phyloP scores from a whole-genome alignment of 2,113 vertebrate species.

The Aleadryas rufinucha region DNA sequence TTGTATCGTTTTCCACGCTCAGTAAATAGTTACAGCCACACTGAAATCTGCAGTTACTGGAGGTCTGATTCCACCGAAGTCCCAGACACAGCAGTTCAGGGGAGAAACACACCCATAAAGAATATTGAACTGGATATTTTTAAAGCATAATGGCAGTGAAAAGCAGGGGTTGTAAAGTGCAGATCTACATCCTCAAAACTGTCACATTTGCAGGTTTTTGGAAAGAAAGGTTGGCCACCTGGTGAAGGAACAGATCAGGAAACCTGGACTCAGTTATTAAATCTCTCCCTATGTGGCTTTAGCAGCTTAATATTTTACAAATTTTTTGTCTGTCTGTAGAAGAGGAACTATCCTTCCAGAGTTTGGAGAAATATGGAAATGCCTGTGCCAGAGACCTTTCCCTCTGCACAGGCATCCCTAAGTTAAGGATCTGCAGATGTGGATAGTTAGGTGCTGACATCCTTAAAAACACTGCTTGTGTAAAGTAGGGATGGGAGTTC shows the following conservation, averaged over 20 bases:
- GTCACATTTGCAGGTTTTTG: background rate
- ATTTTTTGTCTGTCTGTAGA: background rate
- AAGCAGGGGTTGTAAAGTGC: background rate
- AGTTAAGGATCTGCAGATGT: background rate
- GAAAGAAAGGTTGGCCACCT: background rate
- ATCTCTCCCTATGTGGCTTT: background rate
- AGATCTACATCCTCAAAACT: background rate
- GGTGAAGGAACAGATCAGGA: background rate
- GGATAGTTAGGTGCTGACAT: background rate
- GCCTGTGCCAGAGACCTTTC: background rate
- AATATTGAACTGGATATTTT: background rate
- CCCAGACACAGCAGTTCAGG: background rate
- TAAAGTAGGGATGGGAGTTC: background rate
- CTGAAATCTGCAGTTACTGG: background rate
- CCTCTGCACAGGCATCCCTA: background rate
- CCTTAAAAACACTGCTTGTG: background rate
- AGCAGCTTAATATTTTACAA: accelerated
- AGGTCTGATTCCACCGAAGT: background rate
- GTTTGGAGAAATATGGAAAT: background rate
- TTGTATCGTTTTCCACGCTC: background rate
- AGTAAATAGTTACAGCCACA: background rate
- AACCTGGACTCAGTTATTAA: background rate
- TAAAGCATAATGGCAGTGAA: background rate
- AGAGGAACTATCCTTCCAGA: background rate
- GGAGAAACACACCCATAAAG: background rate